Conservation (phyloP, 2,888 invertebrate genomes). For the Cryptus viduatorius region DNA sequence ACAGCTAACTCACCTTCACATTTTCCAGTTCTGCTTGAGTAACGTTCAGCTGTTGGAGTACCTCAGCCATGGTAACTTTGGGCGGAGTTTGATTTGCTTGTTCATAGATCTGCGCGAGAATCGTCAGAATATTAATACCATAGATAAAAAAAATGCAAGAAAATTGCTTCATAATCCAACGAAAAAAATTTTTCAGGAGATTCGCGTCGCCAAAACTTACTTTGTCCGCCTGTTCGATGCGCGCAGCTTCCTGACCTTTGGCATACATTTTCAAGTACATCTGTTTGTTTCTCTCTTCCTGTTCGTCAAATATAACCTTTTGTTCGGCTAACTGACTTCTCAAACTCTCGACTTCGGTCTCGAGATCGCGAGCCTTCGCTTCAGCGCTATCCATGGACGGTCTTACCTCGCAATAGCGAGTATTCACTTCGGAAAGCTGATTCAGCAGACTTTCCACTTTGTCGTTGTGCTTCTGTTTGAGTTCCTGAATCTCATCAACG, state of each 20-base stretch:
- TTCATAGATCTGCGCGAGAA: slow-evolving; percentile 75
- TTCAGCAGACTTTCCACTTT: slow-evolving; percentile 89
- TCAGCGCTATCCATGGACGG: slow-evolving; percentile 91
- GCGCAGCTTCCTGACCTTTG: slow-evolving; percentile 93
- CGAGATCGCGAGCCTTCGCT: slow-evolving; percentile 89
- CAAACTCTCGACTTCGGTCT: slow-evolving; percentile 90
- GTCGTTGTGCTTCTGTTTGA: slow-evolving; percentile 92
- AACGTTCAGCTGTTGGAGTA: slow-evolving; percentile 93
- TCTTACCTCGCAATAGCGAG: slow-evolving; percentile 91
- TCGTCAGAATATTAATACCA: not conserved
- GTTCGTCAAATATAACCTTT: slow-evolving; percentile 88
- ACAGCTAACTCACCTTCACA: slow-evolving; percentile 89
- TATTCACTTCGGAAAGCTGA: slow-evolving; percentile 91
- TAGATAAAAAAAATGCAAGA: not conserved
- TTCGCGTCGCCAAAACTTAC: slow-evolving; percentile 83
- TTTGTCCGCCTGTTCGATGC: slow-evolving; percentile 90
- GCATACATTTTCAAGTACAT: slow-evolving; percentile 94
- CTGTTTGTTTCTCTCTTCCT: slow-evolving; percentile 91
- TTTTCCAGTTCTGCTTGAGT: slow-evolving; percentile 95
- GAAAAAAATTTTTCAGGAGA: not conserved
- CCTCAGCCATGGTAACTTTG: slow-evolving; percentile 92
- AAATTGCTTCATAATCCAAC: slow-evolving; percentile 17
- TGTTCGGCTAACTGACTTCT: slow-evolving; percentile 90
- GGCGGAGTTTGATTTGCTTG: slow-evolving; percentile 85
- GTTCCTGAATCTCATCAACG: slow-evolving; percentile 89